Base-by-base conservation (phyloP, 1,140 invertebrate genomes). In the Drosophila nebulosa region DNA sequence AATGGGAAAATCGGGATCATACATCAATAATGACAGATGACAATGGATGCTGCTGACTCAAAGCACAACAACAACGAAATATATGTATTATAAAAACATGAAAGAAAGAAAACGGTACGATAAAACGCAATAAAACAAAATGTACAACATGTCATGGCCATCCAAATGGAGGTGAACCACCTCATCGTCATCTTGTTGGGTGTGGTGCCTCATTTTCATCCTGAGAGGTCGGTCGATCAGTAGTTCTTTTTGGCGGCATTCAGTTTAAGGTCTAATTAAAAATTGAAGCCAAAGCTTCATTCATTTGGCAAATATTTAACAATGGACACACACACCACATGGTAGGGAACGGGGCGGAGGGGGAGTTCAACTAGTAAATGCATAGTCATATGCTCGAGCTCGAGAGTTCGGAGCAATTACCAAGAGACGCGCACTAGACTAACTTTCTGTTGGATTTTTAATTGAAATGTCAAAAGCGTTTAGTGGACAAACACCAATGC, bases 391-490 rank as follows among this genome's bases (percentile, higher is more conserved):
- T 32, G 30, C 9, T 32, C 10, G 30, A 32, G 30, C 9, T 32
- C 10, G 30, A 32, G 39, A 46, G 39, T 46, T 46, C 9, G 26
- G 64, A 73, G 68, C 79, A 84, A 83, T 84, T 83, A 84, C 66
- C 75, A n/a, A n/a, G 57, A 57, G 72, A 71, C 27, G 72, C 22
- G 72, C 57, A 26, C 12, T 22, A 35, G 71, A 36, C 55, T 81
- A 78, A 85, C 83, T 81, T 75, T 78, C 68, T 78, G 74, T 69
- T 88, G 81, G 83, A 86, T 46, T 86, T 86, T 86, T 86, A 86
- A 86, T 86, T 86, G 78, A 86, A 86, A 86, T 86, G 83, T 86
- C 83, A 86, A 89, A 86, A 86, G 83, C 83, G 78, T 86, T 86
- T 86, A 86, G 84, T 83, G 78, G 83, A 76, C 57, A 74, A 57